Evolutionary conservation across 2,888 invertebrate species (phyloP).

Genomic region (Gasteruption jaculator): DNA sequence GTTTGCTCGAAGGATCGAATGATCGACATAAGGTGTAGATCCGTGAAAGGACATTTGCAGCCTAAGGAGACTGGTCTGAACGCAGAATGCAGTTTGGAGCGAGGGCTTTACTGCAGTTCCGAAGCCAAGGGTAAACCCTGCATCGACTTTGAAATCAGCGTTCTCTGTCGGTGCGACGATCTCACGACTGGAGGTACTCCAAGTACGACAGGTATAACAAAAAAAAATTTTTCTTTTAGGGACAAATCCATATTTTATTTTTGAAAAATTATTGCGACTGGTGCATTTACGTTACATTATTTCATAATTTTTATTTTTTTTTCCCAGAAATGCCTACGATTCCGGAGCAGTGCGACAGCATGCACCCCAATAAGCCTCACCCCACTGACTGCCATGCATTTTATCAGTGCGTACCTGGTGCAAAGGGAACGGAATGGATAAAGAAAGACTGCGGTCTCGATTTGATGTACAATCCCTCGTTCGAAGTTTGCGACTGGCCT

Average conservation of each 20-base stretch:
- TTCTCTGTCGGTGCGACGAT: constrained; percentile 62
- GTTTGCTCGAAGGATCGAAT: constrained; percentile 63
- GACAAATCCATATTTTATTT: not conserved
- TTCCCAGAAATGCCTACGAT: not conserved
- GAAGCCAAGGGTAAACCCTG: constrained; percentile 53
- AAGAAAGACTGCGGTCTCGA: constrained; percentile 63
- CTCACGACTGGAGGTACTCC: constrained; percentile 3
- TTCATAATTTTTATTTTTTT: not conserved
- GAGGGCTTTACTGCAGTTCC: constrained; percentile 65
- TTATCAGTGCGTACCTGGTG: constrained; percentile 62
- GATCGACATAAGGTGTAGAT: constrained; percentile 72
- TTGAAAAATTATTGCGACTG: no score
- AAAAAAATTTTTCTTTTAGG: not conserved
- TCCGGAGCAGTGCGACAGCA: constrained; percentile 42
- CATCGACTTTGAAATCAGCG: constrained; percentile 79
- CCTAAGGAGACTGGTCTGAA: constrained; percentile 70
- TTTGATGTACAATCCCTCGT: constrained; percentile 65
- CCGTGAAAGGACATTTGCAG: constrained; percentile 59
- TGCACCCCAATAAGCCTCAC: constrained; percentile 59
- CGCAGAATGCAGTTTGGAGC: constrained; percentile 71
- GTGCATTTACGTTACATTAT: no score
- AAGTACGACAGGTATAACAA: not conserved
- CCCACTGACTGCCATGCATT: constrained; percentile 66
- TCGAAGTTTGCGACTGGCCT: constrained; percentile 65
- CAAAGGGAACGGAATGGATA: constrained; percentile 53